Evolutionary conservation across 2,797 vertebrate genomes (phyloP).

Genomic region (Microctenopoma steveboyesi): DNA sequence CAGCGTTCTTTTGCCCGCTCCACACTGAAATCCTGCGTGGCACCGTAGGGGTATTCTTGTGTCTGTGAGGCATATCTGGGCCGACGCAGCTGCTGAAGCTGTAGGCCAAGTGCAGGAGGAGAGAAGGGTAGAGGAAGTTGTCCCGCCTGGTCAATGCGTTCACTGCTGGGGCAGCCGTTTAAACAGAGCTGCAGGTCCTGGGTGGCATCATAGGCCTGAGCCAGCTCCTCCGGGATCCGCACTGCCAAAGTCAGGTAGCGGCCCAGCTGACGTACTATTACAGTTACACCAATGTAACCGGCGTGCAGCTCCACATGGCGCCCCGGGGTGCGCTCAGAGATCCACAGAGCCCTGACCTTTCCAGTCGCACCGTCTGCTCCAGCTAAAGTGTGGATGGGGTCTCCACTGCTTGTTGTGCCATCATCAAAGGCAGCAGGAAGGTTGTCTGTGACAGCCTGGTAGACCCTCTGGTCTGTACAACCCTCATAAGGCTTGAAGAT

Average conservation of each 20-base stretch:
- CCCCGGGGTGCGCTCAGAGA: slow-evolving; percentile 89
- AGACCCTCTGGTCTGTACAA: slow-evolving; percentile 96
- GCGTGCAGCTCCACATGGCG: slow-evolving; percentile 92
- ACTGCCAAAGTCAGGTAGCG: slow-evolving; percentile 93
- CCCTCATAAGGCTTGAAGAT: slow-evolving; percentile 96
- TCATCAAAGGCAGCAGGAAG: slow-evolving; percentile 96
- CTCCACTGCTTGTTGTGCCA: slow-evolving; percentile 90
- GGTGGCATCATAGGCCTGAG: slow-evolving; percentile 90
- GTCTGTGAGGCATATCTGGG: slow-evolving; percentile 67
- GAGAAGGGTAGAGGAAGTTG: slow-evolving; percentile 82
- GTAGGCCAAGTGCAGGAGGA: slow-evolving; percentile 80
- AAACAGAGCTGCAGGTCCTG: slow-evolving; percentile 97
- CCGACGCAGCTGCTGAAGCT: slow-evolving; percentile 67
- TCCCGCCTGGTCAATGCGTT: slow-evolving; percentile 90
- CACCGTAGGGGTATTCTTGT: slow-evolving; percentile 59
- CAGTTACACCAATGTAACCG: slow-evolving; percentile 92
- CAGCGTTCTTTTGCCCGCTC: slow-evolving; percentile 89
- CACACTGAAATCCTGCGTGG: slow-evolving; percentile 81
- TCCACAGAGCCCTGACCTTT: slow-evolving; percentile 87
- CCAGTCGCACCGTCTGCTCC: slow-evolving; percentile 82
- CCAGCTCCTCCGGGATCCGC: slow-evolving; percentile 91
- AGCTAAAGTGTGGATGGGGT: slow-evolving; percentile 75
- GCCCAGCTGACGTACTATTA: slow-evolving; percentile 93
- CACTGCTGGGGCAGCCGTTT: slow-evolving; percentile 90
- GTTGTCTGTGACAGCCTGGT: slow-evolving; percentile 94